Evolutionary conservation across 2,888 invertebrate species (phyloP), one percentile per base, ranked within the genome.

Genomic region (Pollenia amentaria): DNA sequence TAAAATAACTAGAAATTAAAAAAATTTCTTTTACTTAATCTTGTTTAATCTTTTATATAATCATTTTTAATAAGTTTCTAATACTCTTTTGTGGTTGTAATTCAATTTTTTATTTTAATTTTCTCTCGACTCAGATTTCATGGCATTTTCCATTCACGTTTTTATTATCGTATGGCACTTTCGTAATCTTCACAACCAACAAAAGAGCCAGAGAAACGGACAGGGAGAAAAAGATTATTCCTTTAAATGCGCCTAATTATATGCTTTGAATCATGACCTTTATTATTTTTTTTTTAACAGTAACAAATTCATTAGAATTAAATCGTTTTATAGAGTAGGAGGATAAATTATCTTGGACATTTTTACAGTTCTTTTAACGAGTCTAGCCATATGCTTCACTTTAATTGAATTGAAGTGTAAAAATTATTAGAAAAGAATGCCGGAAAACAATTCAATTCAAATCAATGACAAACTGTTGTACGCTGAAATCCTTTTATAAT

Each of bases 201-300:
- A 21, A n/a, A 40, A 55, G 12, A 60, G 6, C 29, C 29, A 29
- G 8, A n/a, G 18, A 48, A 29, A 21, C 1, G 10, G 10, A 48
- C 16, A 38, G 16, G n/a, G 12, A 10, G 18, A 46, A 48, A 60
- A 2, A 38, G 40, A 12, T 53, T 53, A 11, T n/a, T n/a, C n/a
- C n/a, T n/a, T n/a, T n/a, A n/a, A n/a, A n/a, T 53, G 14, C 48
- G 21, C 40, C 55, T 57, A 69, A 69, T 69, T 60, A 51, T 76
- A 55, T 44, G 18, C 57, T 67, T 9, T 21, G n/a, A 48, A 48
- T 14, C 21, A 38, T 48, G 57, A 78, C 46, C 67, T 69, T 78
- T 38, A 10, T 69, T 60, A 40, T 11, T 14, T 1, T 60, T 48
- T 11, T 14, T 1, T n/a, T 12, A 12, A 46, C 21, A 51, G 48